Conservation (phyloP, 2,888 invertebrate genomes). For the Synergus umbraculus region DNA sequence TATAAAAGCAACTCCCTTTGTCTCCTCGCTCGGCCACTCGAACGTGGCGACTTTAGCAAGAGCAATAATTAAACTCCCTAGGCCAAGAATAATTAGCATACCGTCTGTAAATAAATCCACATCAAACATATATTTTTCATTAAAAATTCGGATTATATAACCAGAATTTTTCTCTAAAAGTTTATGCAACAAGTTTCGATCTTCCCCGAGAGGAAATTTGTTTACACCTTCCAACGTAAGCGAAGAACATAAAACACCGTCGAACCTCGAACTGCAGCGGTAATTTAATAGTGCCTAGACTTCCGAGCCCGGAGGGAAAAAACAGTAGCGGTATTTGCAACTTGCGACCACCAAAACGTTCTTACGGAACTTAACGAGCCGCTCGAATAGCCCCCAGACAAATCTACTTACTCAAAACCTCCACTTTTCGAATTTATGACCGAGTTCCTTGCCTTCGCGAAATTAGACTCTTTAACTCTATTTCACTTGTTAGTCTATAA, state of each 20-base stretch:
- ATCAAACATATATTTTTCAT: too few species aligned
- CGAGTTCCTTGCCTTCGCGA: not conserved
- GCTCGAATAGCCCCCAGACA: not conserved
- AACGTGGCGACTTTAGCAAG: constrained; percentile 18
- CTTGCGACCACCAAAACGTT: constrained; percentile 10
- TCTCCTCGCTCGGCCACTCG: constrained; percentile 27
- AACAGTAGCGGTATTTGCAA: constrained; percentile 27
- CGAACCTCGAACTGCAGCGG: constrained; percentile 34
- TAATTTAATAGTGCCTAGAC: constrained; percentile 17
- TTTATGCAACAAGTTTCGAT: too few species aligned
- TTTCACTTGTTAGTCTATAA: not conserved
- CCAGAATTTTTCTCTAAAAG: too few species aligned
- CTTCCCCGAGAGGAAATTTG: not conserved
- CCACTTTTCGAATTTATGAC: not conserved
- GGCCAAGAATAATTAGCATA: not conserved
- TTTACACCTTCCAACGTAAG: not conserved
- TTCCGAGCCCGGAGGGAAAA: not conserved
- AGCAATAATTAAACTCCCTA: constrained; percentile 7
- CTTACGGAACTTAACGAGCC: constrained; percentile 35
- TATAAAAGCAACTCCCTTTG: constrained; percentile 26
- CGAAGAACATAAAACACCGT: constrained; percentile 1
- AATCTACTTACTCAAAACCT: not conserved
- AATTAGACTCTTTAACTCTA: not conserved
- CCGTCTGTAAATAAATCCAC: not conserved
- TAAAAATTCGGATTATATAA: too few species aligned